Conservation (phyloP, 2,797 vertebrate genomes). For the Lacerta viridis region DNA sequence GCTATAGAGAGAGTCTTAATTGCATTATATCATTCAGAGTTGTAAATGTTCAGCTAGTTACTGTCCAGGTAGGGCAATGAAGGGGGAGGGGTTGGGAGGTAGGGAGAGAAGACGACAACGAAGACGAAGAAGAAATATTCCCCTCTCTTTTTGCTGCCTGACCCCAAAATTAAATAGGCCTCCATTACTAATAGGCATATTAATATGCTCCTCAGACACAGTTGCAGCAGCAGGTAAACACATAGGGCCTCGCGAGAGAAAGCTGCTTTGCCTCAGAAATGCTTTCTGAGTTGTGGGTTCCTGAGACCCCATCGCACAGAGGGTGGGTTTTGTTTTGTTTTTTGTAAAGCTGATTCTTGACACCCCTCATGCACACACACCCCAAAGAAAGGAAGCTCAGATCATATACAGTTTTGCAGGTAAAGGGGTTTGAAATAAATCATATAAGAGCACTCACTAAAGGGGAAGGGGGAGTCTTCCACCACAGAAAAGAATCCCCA, state of each 20-base stretch:
- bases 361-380: too few species aligned
- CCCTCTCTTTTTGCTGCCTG: conserved; percentile 55
- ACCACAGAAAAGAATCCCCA: accelerated
- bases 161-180: conserved; percentile 61
- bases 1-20: conserved; percentile 55
- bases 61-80: conserved; percentile 62
- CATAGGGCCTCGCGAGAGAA: conserved; percentile 44
- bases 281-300: conserved; percentile 62
- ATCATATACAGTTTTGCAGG: conserved; percentile 70
- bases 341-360: conserved; percentile 59
- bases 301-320: conserved; percentile 42
- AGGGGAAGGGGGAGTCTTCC: conserved; percentile 18
- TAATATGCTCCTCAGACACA: conserved; percentile 50
- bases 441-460: conserved; percentile 42
- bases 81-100: conserved; percentile 39
- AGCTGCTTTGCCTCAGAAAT: conserved; percentile 56
- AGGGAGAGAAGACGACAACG: conserved; percentile 4
- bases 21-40: conserved; percentile 55
- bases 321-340: neutral
- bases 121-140: conserved; percentile 43
- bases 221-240: conserved; percentile 54
- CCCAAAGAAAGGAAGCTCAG: conserved; percentile 55
- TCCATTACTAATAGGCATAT: conserved; percentile 46
- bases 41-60: conserved; percentile 65
- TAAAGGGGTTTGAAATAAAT: conserved; percentile 66